A percentile compares a stretch with the other conserved stretches of the same genome.
Conservation (phyloP, 2,888 invertebrate species). For the Branchipolynoe longqiensis region DNA sequence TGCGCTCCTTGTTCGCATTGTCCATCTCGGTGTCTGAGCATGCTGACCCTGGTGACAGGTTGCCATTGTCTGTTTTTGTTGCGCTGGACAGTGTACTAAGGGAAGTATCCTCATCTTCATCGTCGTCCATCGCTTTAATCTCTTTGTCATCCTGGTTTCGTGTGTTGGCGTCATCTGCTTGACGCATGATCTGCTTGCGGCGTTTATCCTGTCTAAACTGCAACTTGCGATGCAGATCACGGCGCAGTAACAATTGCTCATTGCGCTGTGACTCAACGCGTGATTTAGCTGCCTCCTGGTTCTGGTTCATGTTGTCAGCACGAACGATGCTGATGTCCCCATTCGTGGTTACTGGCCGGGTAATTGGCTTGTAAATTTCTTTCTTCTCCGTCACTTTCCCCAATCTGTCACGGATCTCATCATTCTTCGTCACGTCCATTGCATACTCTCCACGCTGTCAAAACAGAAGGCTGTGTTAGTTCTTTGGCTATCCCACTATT, state of each 20-base stretch:
- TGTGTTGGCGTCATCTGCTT: slow-evolving; percentile 1
- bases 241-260: slow-evolving; percentile 30
- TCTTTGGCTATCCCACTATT: background rate
- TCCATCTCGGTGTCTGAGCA: slow-evolving; percentile 10
- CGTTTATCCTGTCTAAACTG: slow-evolving; percentile 34
- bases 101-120: slow-evolving; percentile 42
- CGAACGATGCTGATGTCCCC: slow-evolving; percentile 27
- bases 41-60: background rate
- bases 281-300: background rate
- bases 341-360: background rate
- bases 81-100: slow-evolving; percentile 26
- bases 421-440: slow-evolving; percentile 64
- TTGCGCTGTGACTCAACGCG: slow-evolving; percentile 24
- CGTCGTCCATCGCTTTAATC: slow-evolving; percentile 45
- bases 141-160: slow-evolving; percentile 18
- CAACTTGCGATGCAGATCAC: slow-evolving; percentile 1
- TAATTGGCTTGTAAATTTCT: slow-evolving; percentile 31
- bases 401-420: slow-evolving; percentile 64
- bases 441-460: slow-evolving; percentile 68
- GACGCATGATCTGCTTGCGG: slow-evolving; percentile 49
- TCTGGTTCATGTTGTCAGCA: slow-evolving; percentile 51
- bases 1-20: slow-evolving; percentile 28
- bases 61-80: slow-evolving; percentile 41
- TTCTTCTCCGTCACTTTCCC: slow-evolving; percentile 51
- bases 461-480: background rate